These are phyloP conservation scores for Magallana angulata DNA, from an alignment of 1,140 invertebrate species.

Conservation along the genomic window DNA sequence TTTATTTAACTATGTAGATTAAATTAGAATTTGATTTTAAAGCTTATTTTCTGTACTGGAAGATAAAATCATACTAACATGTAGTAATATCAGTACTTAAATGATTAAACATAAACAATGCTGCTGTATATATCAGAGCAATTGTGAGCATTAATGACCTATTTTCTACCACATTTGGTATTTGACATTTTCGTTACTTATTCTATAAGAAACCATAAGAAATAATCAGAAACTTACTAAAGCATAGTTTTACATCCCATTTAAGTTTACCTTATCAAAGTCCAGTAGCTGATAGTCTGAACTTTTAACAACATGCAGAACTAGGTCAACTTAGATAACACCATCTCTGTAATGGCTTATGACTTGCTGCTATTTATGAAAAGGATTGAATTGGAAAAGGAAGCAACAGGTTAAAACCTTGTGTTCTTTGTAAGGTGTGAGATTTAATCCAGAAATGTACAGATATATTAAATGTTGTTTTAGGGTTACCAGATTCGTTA, in stretches of 20 bases:
- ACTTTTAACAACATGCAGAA: background rate
- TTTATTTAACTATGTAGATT: no score
- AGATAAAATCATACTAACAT: no score
- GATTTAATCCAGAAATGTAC: background rate
- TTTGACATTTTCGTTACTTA: no score
- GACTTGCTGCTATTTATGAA: background rate
- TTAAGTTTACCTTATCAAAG: background rate
- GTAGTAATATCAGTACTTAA: no score
- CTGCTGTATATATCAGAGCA: no score
- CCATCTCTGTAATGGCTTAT: background rate
- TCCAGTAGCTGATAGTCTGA: conserved; percentile 12
- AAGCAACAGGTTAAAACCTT: background rate
- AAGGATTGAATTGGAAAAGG: background rate
- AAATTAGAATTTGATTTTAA: no score
- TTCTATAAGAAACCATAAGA: no score
- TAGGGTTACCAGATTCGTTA: conserved; percentile 64
- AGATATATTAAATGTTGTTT: conserved; percentile 33
- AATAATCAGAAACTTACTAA: background rate
- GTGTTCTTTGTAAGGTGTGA: no score
- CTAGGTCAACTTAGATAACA: conserved; percentile 11
- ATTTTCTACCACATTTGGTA: no score
- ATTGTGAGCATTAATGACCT: no score
- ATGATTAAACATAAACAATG: no score
- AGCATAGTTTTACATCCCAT: background rate
- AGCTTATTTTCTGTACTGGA: no score